These are phyloP conservation scores for Myiopsitta monachus DNA, from an alignment of 2,113 vertebrate genomes.

Conservation along the genomic window DNA sequence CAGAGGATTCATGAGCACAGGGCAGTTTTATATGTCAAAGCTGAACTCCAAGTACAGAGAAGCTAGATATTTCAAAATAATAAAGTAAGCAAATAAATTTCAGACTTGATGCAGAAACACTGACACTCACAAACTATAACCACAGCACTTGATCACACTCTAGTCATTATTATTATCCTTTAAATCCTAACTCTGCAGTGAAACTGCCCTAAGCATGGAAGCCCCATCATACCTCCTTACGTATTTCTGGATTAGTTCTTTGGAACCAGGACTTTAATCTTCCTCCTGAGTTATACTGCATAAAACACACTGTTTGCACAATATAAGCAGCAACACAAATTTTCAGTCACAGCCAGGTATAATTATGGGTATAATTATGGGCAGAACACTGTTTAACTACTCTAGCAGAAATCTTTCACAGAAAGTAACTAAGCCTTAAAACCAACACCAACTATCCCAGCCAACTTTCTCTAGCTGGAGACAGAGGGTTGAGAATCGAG, in stretches of 20 bases:
- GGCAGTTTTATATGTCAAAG: neutral
- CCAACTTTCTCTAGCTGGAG: neutral
- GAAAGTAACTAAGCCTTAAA: neutral
- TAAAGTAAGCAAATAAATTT: slow-evolving; percentile 18
- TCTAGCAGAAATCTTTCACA: neutral
- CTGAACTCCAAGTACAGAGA: neutral
- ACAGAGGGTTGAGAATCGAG: neutral
- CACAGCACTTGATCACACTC: neutral
- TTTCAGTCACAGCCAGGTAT: neutral
- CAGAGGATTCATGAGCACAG: neutral
- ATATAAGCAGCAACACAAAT: neutral
- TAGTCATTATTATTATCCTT: neutral
- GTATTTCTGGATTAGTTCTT: neutral
- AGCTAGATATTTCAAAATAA: slow-evolving; percentile 8
- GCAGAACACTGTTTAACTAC: neutral
- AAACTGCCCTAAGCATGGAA: neutral
- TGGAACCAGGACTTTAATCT: neutral
- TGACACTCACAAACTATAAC: neutral
- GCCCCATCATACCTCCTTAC: neutral
- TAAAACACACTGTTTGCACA: neutral
- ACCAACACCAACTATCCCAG: neutral
- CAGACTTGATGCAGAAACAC: neutral
- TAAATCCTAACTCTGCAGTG: neutral
- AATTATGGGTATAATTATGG: neutral
- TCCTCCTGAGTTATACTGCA: neutral